A percentile compares a stretch with the other conserved stretches of the same genome.
phyloP scores from a whole-genome alignment of 2,113 vertebrate species.

The Terrapene triunguis region DNA sequence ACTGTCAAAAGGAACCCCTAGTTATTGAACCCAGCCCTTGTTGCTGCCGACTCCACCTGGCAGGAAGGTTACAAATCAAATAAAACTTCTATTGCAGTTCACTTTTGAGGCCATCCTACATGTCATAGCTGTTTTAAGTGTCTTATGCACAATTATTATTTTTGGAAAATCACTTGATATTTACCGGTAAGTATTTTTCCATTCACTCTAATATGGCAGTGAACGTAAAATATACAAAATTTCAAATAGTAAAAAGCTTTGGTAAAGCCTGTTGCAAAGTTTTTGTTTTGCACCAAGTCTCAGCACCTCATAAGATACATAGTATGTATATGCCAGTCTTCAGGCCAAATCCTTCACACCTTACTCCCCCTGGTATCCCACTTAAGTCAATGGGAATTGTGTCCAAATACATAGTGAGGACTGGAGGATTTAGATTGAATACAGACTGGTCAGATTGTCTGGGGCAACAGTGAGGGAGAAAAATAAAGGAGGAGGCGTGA shows the following conservation, averaged over 20 bases:
- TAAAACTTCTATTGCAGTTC: background rate
- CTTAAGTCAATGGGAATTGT: background rate
- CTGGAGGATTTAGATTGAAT: background rate
- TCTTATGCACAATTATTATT: background rate
- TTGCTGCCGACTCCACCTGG: no score
- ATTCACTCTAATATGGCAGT: constrained; percentile 5
- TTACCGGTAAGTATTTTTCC: background rate
- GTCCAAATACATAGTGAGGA: background rate
- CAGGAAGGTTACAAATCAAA: background rate
- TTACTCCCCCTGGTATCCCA: background rate
- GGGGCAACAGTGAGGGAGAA: background rate
- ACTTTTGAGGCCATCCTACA: background rate
- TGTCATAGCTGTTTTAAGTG: background rate
- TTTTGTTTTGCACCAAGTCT: constrained; percentile 6
- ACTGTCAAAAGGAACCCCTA: no score
- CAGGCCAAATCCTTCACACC: background rate
- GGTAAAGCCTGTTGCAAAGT: background rate
- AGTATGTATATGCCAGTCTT: background rate
- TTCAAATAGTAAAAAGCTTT: background rate
- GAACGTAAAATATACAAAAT: constrained; percentile 7
- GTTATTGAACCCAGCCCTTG: no score
- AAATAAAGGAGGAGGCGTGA: background rate
- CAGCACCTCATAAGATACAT: background rate
- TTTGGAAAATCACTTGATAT: background rate
- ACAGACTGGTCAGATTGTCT: background rate